Conservation (phyloP, 2,888 invertebrate species). For the Drosophila quasianomalipes region DNA sequence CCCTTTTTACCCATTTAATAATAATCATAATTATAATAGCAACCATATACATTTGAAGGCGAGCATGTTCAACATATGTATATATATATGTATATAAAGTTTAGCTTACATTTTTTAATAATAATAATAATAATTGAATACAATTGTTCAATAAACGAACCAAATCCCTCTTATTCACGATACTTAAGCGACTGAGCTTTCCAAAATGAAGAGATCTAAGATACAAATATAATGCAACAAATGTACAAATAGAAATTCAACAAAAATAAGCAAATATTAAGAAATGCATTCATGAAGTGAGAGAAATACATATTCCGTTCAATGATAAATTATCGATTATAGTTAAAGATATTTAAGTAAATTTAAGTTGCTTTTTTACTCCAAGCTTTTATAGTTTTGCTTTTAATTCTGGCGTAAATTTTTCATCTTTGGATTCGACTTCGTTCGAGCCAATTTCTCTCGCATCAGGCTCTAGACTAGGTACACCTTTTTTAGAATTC, state of each 20-base stretch:
- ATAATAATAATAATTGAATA: background rate
- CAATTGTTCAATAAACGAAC: background rate
- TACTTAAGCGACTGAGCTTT: background rate
- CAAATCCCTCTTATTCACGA: background rate
- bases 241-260: background rate
- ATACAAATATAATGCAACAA: background rate
- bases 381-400: background rate
- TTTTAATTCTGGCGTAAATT: background rate
- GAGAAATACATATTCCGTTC: background rate
- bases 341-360: background rate
- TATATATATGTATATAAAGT: background rate
- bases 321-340: background rate
- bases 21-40: background rate
- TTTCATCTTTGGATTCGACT: no score
- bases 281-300: background rate
- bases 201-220: background rate
- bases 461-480: background rate
- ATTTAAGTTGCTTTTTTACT: background rate
- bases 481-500: background rate
- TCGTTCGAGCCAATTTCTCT: background rate
- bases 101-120: background rate
- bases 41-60: background rate
- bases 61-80: background rate
- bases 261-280: background rate
- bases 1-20: background rate